Evolutionary conservation across 2,888 invertebrate species (phyloP).

Genomic region (Hydraecia micacea): DNA sequence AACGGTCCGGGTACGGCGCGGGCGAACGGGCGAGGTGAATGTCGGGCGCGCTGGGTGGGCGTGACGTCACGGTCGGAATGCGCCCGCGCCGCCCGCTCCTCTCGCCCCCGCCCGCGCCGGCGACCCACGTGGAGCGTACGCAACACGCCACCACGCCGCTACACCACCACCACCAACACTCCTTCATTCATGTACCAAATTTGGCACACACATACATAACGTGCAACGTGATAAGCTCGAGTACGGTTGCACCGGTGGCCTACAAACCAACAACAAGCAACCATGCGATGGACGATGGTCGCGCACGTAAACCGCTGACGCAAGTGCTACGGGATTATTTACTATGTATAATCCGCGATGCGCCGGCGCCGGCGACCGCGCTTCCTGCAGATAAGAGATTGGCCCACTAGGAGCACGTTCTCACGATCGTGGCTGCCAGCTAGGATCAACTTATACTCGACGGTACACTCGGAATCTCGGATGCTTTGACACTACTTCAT

Average conservation of each 20-base stretch:
- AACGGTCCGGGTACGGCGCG: constrained; percentile 74
- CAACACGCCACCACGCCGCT: constrained; percentile 75
- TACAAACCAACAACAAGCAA: constrained; percentile 35
- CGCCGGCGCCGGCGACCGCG: constrained; percentile 80
- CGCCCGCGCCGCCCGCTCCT: constrained; percentile 80
- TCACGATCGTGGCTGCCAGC: constrained; percentile 72
- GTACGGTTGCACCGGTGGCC: constrained; percentile 37
- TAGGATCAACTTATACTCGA: constrained; percentile 36
- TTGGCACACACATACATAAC: constrained; percentile 70
- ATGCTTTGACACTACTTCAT: constrained; percentile 30
- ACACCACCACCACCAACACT: constrained; percentile 65
- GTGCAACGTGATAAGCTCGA: constrained; percentile 54
- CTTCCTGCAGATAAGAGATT: constrained; percentile 88
- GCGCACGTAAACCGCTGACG: constrained; percentile 67
- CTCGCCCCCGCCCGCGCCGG: constrained; percentile 60
- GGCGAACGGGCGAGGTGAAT: constrained; percentile 84
- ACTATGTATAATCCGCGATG: constrained; percentile 79
- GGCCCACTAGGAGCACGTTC: constrained; percentile 78
- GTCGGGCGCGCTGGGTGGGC: constrained; percentile 89
- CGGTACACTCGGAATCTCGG: constrained; percentile 18
- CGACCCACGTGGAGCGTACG: constrained; percentile 86
- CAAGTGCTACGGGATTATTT: constrained; percentile 78
- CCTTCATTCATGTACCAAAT: constrained; percentile 82
- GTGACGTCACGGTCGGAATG: constrained; percentile 90
- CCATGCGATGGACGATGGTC: constrained; percentile 11